These are phyloP conservation scores for Astropecten irregularis DNA, from an alignment of 53 echinoderm and acorn worm species.

Conservation along the genomic window DNA sequence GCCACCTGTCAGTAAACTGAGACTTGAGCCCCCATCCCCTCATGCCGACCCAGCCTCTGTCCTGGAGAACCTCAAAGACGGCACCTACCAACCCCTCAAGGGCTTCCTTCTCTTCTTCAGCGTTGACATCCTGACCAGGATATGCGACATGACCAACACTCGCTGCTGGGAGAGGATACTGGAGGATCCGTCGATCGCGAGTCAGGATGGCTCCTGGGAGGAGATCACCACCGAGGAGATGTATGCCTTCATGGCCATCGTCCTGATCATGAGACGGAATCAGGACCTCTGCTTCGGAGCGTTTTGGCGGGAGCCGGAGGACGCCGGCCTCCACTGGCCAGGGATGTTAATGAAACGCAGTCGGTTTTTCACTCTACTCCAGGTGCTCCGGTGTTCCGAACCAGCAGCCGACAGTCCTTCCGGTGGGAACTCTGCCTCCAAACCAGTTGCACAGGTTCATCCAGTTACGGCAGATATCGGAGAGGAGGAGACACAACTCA, in stretches of 20 bases:
- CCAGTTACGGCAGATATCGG: not conserved
- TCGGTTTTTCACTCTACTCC: conserved; percentile 11
- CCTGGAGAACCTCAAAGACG: conserved; percentile 1
- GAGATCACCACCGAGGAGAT: conserved; percentile 18
- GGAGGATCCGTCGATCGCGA: not conserved
- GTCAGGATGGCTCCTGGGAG: conserved; percentile 2
- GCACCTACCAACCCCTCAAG: conserved; percentile 7
- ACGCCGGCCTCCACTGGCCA: not conserved
- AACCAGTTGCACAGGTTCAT: too few species aligned
- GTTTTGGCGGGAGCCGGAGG: conserved; percentile 12
- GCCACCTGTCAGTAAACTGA: not conserved
- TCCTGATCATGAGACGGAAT: conserved; percentile 7
- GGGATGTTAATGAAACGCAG: conserved; percentile 15
- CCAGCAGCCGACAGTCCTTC: not conserved
- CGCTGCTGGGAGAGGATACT: conserved; percentile 4
- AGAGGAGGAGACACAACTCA: not conserved
- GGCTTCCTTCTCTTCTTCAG: conserved; percentile 30
- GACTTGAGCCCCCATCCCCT: not conserved
- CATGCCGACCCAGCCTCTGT: not conserved
- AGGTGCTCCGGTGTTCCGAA: not conserved
- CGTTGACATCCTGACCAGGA: not conserved
- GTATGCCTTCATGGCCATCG: conserved; percentile 11
- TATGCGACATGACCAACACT: conserved; percentile 16
- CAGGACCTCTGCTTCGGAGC: conserved; percentile 18
- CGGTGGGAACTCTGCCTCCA: not conserved